Conservation (phyloP, 2,113 vertebrate species). For the Phylloscopus whistleri region DNA sequence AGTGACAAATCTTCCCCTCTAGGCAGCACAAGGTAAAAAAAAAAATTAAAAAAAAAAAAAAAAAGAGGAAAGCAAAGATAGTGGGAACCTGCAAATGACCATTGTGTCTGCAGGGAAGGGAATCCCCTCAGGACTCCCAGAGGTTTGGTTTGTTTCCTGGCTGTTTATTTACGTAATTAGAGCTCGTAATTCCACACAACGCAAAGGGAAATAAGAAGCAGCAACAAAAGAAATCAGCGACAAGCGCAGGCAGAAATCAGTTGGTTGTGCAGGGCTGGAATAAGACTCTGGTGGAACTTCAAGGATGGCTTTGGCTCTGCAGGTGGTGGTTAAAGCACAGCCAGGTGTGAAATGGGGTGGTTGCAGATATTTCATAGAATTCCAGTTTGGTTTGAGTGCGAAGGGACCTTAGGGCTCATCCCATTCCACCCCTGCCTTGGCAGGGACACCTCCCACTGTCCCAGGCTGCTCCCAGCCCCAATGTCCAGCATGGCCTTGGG, state of each 20-base stretch:
- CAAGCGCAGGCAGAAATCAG: not conserved
- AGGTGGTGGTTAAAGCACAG: not conserved
- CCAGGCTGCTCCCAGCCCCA: no score
- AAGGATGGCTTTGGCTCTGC: not conserved
- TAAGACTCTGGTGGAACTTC: not conserved
- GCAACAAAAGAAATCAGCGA: not conserved
- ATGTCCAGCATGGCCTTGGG: no score
- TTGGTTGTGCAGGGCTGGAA: not conserved
- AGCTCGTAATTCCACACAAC: not conserved
- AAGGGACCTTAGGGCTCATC: rapidly evolving
- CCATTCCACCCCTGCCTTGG: not conserved
- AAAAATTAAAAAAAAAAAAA: not conserved
- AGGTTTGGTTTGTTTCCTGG: not conserved
- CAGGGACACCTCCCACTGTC: no score
- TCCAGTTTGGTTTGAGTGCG: not conserved
- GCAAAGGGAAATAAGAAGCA: not conserved
- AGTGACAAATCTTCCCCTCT: conserved; percentile 33
- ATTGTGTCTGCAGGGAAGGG: not conserved
- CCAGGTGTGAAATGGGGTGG: no score
- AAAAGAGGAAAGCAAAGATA: not conserved
- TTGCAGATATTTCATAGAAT: no score
- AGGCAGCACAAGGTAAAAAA: not conserved
- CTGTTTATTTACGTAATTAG: conserved; percentile 43
- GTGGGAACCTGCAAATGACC: conserved; percentile 8
- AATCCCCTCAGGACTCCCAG: not conserved